These are phyloP conservation scores for Ips nitidus DNA, from an alignment of 1,140 invertebrate species.

Conservation along the genomic window DNA sequence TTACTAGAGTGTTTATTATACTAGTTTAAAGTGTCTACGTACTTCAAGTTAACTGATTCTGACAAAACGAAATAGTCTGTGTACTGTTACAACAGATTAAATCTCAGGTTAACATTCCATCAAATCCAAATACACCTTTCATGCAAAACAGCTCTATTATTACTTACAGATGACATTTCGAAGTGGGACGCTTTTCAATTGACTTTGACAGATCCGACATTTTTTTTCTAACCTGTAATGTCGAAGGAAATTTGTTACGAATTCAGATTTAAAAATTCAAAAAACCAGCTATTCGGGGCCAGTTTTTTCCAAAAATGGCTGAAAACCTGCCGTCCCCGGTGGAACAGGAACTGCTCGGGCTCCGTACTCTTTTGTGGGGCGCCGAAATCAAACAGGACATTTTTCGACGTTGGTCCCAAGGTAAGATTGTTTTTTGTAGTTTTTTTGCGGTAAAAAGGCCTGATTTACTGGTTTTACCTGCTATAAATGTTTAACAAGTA, in stretches of 20 bases:
- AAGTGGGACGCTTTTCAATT: no score
- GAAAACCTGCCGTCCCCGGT: slow-evolving; percentile 44
- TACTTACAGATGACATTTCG: no score
- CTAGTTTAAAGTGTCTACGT: no score
- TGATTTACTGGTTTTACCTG: neutral
- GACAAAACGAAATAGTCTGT: no score
- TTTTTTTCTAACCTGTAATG: slow-evolving; percentile 23
- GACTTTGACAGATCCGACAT: neutral
- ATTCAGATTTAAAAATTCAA: neutral
- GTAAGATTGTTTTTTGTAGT: slow-evolving; percentile 53
- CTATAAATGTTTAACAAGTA: no score
- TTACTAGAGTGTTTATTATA: no score
- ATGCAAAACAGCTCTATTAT: no score
- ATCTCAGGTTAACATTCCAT: no score
- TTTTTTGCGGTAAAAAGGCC: neutral
- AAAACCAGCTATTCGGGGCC: neutral
- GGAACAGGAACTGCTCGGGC: slow-evolving; percentile 62
- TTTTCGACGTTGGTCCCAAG: slow-evolving; percentile 87
- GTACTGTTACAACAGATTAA: no score
- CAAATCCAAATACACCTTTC: no score
- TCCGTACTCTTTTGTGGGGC: slow-evolving; percentile 80
- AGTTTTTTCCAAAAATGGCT: slow-evolving; percentile 51
- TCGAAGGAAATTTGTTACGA: neutral
- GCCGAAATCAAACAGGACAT: slow-evolving; percentile 79
- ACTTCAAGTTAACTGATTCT: no score